Conservation (phyloP, 2,888 invertebrate species). For the Acleris sparsana region DNA sequence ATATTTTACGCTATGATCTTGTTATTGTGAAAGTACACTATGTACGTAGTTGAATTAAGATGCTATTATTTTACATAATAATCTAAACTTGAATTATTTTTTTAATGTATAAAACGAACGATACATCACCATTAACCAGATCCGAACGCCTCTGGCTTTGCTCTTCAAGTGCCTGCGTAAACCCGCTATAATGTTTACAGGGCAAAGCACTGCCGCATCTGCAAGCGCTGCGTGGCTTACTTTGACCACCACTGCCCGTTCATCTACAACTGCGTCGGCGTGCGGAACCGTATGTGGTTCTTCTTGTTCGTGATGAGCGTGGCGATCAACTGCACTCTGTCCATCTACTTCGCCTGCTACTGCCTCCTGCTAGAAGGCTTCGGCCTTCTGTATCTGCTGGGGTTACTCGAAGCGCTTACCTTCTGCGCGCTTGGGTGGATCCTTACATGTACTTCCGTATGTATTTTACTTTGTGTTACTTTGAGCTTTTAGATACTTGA, state of each 20-base stretch:
- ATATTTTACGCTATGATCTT: no score
- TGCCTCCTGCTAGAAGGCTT: constrained; percentile 93
- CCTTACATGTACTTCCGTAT: constrained; percentile 93
- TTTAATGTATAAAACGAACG: no score
- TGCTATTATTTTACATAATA: no score
- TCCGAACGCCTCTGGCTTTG: no score
- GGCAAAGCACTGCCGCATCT: constrained; percentile 96
- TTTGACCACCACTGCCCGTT: constrained; percentile 98
- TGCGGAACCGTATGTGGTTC: constrained; percentile 96
- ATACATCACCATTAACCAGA: no score
- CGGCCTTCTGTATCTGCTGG: constrained; percentile 92
- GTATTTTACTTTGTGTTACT: constrained; percentile 47
- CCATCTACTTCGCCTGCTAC: constrained; percentile 94
- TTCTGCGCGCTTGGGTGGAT: constrained; percentile 95
- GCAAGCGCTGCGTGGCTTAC: constrained; percentile 94
- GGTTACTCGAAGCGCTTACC: constrained; percentile 90
- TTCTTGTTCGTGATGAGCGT: constrained; percentile 94
- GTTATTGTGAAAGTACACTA: no score
- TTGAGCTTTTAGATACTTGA: neutral
- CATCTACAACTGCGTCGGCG: constrained; percentile 96
- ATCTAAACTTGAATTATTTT: no score
- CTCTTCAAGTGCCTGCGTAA: neutral
- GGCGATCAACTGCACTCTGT: constrained; percentile 93
- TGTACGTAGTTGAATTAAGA: no score
- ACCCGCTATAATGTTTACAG: constrained; percentile 44